phyloP scores from a whole-genome alignment of 2,113 vertebrate genomes.

The Toxostoma redivivum region DNA sequence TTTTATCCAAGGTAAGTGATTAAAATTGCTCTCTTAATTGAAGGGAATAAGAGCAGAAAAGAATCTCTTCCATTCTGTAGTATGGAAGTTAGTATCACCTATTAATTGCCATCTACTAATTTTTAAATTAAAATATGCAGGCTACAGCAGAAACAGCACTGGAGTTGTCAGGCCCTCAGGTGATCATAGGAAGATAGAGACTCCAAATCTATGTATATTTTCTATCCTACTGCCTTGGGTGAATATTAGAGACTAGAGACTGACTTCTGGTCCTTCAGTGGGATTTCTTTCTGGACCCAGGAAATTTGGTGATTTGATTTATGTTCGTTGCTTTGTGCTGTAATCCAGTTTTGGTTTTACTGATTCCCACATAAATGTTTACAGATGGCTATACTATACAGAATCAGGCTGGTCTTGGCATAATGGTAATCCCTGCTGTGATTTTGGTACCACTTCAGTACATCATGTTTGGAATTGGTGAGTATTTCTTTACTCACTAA shows the following conservation, averaged over 20 bases:
- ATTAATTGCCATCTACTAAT: neutral
- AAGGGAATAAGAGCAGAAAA: neutral
- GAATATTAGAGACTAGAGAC: neutral
- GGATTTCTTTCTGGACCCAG: neutral
- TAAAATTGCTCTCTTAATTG: neutral
- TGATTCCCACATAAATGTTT: slow-evolving; percentile 1
- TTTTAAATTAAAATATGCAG: neutral
- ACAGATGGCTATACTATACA: slow-evolving; percentile 62
- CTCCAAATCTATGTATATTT: neutral
- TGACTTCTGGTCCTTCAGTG: neutral
- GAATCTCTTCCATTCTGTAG: neutral
- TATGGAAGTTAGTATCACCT: neutral
- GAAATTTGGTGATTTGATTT: neutral
- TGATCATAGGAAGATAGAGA: neutral
- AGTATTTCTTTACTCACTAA: slow-evolving; percentile 38
- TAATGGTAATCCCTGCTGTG: slow-evolving; percentile 62
- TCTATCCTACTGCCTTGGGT: neutral
- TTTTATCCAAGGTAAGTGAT: slow-evolving; percentile 66
- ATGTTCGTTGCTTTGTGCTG: neutral
- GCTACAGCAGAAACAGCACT: neutral
- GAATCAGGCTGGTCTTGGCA: slow-evolving; percentile 66
- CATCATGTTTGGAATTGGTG: slow-evolving; percentile 65
- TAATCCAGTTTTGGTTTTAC: neutral
- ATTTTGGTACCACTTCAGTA: slow-evolving; percentile 65
- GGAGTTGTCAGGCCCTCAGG: neutral